Percentiles rank a stretch among this genome's conserved stretches.
Conservation (phyloP, 2,797 vertebrate species). For the Melopsittacus undulatus region DNA sequence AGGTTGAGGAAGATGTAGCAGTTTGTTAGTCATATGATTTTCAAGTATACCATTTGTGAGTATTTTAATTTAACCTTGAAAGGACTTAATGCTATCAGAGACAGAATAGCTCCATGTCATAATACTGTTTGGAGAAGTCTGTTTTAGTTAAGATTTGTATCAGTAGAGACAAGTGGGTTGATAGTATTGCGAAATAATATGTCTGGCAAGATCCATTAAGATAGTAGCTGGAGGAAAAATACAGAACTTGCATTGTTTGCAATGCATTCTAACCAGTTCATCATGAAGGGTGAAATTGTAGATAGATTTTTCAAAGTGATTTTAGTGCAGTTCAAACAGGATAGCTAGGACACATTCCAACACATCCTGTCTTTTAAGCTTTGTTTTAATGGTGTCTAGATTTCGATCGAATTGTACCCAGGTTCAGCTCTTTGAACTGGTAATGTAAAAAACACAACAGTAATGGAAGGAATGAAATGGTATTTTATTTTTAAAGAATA, state of each 20-base stretch:
- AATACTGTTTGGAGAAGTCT: neutral
- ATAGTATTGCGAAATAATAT: neutral
- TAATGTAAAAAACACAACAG: neutral
- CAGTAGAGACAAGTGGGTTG: neutral
- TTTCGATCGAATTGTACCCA: neutral
- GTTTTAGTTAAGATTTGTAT: neutral
- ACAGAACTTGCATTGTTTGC: neutral
- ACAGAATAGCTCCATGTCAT: neutral
- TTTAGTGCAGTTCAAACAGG: neutral
- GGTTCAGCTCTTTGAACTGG: neutral
- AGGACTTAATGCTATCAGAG: neutral
- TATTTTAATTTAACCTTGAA: neutral
- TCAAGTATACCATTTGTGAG: neutral
- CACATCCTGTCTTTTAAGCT: neutral
- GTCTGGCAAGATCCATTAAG: neutral
- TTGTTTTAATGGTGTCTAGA: neutral
- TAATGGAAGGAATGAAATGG: neutral
- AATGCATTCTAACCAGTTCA: fast-evolving
- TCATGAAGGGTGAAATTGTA: neutral
- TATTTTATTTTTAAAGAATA: neutral
- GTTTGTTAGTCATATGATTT: neutral
- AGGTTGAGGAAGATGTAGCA: neutral
- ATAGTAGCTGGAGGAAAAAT: neutral
- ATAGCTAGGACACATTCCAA: neutral
- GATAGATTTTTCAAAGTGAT: neutral